Base-by-base conservation (phyloP, 2,888 invertebrate species). In the Chromoteleia sp. region DNA sequence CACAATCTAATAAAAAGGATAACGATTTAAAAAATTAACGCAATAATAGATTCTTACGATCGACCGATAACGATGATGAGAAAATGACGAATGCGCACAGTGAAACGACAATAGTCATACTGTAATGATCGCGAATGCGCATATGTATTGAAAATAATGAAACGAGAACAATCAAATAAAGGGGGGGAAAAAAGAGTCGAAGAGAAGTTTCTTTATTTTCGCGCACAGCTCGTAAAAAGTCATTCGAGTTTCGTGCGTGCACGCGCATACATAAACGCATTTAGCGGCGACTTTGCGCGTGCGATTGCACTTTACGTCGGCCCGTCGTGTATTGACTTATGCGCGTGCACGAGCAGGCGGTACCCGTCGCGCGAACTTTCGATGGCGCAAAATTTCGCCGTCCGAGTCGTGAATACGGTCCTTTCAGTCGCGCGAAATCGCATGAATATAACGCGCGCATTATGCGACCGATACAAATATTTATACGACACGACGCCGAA, bases 381-480 rank as follows among this genome's bases (percentile, higher is more conserved):
- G 21, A 1, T 19, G 19, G 43, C 15, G 56, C 19, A n/a, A 48
- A 48, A 30, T 36, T 67, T 70, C 45, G 70, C 12, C 56, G 54
- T 21, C 50, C n/a, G 45, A 30, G 36, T 7, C 36, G 39, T 65
- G 56, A 56, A 68, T 45, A 43, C 50, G 48, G 39, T 39, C 39
- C 59, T 59, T 56, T 56, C 4, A 58, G 36, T 12, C 54, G 56
- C 70, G 39, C 67, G 15, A 70, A 77, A 63, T 63, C 77, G 36
- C 48, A 39, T 63, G 70, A 45, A 70, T 63, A 70, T 63, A 61
- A 70, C 63, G 63, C 63, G 59, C 43, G 75, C 75, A 71, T 63
- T 71, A 54, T 77, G 14, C 21, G 21, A 1, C 39, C 58, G 58
- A 45, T 78, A 63, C 71, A 78, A 71, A 71, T 78, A 71, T 78